These are phyloP conservation scores for Hypotaenidia okinawae DNA, from an alignment of 2,797 vertebrate species.

Conservation along the genomic window DNA sequence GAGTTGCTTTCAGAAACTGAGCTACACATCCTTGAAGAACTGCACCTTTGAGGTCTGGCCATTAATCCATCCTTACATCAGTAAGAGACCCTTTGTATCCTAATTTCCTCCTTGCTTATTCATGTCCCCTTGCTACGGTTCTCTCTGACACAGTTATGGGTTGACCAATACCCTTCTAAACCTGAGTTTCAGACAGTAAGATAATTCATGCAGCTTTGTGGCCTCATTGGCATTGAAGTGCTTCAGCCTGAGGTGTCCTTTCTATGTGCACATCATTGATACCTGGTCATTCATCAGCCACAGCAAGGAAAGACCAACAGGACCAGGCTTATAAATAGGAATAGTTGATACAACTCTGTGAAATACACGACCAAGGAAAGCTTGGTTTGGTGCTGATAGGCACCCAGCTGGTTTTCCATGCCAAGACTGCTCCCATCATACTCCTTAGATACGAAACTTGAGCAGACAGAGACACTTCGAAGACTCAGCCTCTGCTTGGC, in stretches of 20 bases:
- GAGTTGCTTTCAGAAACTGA: neutral
- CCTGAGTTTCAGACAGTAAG: neutral
- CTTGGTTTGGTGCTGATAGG: neutral
- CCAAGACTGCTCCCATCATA: neutral
- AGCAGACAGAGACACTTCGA: neutral
- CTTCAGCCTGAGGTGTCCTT: neutral
- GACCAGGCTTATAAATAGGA: neutral
- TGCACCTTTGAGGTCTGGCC: neutral
- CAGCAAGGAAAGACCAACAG: neutral
- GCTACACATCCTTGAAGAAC: neutral
- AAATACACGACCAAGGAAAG: neutral
- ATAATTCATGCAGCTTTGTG: neutral
- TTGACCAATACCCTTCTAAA: neutral
- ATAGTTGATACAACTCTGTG: neutral
- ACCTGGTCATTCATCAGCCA: neutral
- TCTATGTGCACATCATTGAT: accelerated
- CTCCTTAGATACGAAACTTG: neutral
- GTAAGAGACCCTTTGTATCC: neutral
- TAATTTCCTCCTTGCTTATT: neutral
- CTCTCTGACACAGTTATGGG: neutral
- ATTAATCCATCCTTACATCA: neutral
- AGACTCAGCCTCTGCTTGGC: neutral
- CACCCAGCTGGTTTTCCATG: neutral
- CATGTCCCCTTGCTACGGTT: neutral
- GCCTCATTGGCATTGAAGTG: neutral